A percentile compares a stretch with the other conserved stretches of the same genome.
Conservation (phyloP, 2,113 vertebrate species). For the Elachura formosa region DNA sequence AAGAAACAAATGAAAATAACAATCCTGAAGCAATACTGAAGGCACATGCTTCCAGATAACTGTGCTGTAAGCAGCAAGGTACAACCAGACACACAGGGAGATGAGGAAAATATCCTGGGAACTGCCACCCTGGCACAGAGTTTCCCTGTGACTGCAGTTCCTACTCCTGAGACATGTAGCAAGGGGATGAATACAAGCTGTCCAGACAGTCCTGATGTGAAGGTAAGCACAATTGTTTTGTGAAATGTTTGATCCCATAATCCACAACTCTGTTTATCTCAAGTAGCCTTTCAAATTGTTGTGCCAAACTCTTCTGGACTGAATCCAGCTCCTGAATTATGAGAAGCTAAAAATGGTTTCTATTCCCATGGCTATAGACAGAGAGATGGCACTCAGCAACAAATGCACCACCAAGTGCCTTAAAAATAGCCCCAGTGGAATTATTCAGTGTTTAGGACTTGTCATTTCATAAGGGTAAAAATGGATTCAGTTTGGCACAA, state of each 20-base stretch:
- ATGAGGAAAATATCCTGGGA: neutral
- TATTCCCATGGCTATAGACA: slow-evolving; percentile 40
- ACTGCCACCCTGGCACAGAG: neutral
- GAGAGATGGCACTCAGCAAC: slow-evolving; percentile 43
- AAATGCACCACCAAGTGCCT: neutral
- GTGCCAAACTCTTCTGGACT: slow-evolving; percentile 7
- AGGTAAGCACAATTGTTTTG: neutral
- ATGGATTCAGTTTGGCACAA: slow-evolving; percentile 22
- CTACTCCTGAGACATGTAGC: neutral
- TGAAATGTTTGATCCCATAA: neutral
- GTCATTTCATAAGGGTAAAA: slow-evolving; percentile 30
- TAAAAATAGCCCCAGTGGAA: slow-evolving; percentile 51
- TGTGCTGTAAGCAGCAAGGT: neutral
- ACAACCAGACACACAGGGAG: neutral
- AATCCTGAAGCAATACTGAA: neutral
- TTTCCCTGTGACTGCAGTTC: neutral
- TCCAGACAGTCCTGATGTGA: neutral
- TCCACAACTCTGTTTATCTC: neutral
- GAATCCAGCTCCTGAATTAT: neutral
- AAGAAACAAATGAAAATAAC: neutral
- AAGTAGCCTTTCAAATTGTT: neutral
- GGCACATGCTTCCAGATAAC: neutral
- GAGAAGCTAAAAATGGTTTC: slow-evolving; percentile 16
- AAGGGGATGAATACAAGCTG: neutral
- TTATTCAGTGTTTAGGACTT: slow-evolving; percentile 52